These are phyloP conservation scores for Gouania willdenowi DNA, from an alignment of 2,797 vertebrate genomes.

Conservation along the genomic window DNA sequence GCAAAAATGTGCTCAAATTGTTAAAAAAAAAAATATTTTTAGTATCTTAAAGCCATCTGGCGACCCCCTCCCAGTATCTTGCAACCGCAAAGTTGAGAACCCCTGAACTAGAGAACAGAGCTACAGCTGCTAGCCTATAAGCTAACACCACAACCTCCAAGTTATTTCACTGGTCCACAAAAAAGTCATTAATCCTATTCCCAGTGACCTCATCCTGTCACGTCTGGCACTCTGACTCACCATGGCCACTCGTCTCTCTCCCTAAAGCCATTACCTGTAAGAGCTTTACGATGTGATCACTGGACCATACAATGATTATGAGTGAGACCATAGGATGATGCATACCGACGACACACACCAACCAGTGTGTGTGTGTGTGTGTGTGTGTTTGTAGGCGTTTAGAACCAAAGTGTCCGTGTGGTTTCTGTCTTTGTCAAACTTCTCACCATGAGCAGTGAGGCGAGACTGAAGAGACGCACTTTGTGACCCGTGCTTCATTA, in stretches of 20 bases:
- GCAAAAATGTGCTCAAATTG: too few species aligned
- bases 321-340: too few species aligned
- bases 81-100: too few species aligned
- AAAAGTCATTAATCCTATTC: too few species aligned
- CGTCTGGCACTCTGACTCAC: constrained; percentile 2
- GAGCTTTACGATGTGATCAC: not conserved
- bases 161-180: too few species aligned
- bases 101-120: too few species aligned
- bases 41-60: too few species aligned
- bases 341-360: too few species aligned
- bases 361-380: not conserved
- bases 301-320: not conserved
- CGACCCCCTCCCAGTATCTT: too few species aligned
- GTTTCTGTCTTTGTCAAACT: constrained; percentile 17
- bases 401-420: not conserved
- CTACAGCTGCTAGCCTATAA: too few species aligned
- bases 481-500: constrained; percentile 48
- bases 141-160: too few species aligned
- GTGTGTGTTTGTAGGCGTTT: not conserved
- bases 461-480: constrained; percentile 26
- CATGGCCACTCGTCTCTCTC: constrained; percentile 7
- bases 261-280: constrained; percentile 21
- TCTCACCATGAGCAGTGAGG: constrained; percentile 8
- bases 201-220: constrained; percentile 14
- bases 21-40: too few species aligned